Evolutionary conservation across 1,140 invertebrate species (phyloP), one percentile per base, ranked within the genome.

Genomic region (Idris sp.): DNA sequence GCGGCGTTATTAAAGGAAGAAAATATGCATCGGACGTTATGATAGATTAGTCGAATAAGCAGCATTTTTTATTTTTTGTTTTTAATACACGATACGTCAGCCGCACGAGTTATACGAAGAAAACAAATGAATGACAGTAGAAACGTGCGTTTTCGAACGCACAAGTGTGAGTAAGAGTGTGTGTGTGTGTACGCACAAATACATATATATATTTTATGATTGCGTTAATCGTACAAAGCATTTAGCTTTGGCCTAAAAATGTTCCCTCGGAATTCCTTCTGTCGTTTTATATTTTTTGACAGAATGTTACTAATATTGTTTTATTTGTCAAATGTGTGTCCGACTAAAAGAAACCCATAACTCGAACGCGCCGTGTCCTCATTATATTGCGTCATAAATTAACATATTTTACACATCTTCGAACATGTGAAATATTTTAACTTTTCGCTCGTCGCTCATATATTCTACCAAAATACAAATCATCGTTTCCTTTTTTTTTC

Each of bases 21-120:
- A 77, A 79, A 79, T 77, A 79, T 79, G 65, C 71, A 64, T 40
- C 73, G 64, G 71, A 76, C 79, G 62, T 77, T 72, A 71, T 78
- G 79, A 78, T 80, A 76, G 75, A 80, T 80, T 80, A 78, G 69
- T 46, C 72, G 75, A 80, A 80, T 77, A 80, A 82, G 76, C 72
- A 75, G 76, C 58, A n/a, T n/a, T n/a, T n/a, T n/a, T n/a, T n/a
- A n/a, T n/a, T n/a, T n/a, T n/a, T n/a, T n/a, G n/a, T 80, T 73
- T 81, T 81, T 81, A 69, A 81, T 77, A 72, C 58, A 41, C 72
- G 74, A 79, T 74, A 74, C 79, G 76, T 78, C 76, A 75, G 78
- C 68, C 65, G 44, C 59, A 49, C 69, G 22, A 49, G 65, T 53
- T 58, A 33, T 59, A 68, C 18, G 41, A 30, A 62, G 41, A 54